Conservation (phyloP, 2,888 invertebrate species). For the Drosophila pseudotakahashii region DNA sequence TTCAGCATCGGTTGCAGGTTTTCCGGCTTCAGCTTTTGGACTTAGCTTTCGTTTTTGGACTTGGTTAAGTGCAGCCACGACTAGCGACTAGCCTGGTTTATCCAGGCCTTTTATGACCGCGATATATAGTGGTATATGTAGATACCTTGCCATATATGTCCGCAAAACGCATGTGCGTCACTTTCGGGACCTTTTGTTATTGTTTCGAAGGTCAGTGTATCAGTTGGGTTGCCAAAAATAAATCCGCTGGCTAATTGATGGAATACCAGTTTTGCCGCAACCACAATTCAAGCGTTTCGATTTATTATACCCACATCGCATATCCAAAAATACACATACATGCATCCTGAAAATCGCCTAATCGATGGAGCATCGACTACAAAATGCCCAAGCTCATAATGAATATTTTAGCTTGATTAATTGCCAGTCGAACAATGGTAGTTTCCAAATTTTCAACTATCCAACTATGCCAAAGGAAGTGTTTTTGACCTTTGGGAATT, state of each 20-base stretch:
- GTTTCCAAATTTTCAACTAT: background rate
- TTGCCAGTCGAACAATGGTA: conserved; percentile 15
- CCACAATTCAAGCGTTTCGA: conserved; percentile 23
- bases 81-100: conserved; percentile 20
- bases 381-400: conserved; percentile 3
- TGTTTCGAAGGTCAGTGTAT: background rate
- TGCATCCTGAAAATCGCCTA: background rate
- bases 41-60: background rate
- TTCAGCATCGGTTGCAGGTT: background rate
- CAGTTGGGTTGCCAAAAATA: conserved; percentile 28
- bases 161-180: conserved; percentile 25
- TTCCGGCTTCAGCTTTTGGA: background rate
- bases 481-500: background rate
- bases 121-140: too few species aligned
- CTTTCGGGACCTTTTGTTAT: conserved; percentile 7
- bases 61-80: conserved; percentile 35
- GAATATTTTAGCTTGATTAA: conserved; percentile 18
- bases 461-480: background rate
- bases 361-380: conserved; percentile 1
- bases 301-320: conserved; percentile 11
- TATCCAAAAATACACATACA: background rate
- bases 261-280: conserved; percentile 28
- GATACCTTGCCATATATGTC: too few species aligned
- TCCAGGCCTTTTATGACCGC: conserved; percentile 13
- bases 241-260: conserved; percentile 36